A percentile compares a stretch with the other conserved stretches of the same genome.
Conservation (phyloP, 2,113 vertebrate species). For the Hypanus sabinus region DNA sequence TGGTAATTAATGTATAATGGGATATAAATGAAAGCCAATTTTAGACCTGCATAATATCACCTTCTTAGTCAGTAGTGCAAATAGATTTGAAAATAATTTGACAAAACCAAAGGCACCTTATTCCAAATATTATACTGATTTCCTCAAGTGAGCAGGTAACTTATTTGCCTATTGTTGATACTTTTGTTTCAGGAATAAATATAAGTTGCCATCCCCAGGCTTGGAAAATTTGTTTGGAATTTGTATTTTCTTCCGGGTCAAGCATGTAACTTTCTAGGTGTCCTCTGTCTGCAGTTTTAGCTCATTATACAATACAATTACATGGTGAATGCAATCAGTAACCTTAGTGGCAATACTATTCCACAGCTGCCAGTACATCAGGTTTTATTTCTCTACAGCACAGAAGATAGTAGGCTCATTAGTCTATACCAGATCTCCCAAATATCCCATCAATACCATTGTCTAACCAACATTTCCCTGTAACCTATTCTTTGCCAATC, state of each 20-base stretch:
- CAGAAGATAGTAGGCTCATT: no score
- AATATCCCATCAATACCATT: no score
- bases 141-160: not conserved
- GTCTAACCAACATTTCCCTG: no score
- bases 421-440: no score
- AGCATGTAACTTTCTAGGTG: not conserved
- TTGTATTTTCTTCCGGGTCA: not conserved
- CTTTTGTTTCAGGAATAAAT: not conserved
- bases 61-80: not conserved
- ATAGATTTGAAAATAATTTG: not conserved
- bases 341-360: not conserved
- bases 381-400: no score
- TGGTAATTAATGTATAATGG: conserved; percentile 22
- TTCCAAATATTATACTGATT: not conserved
- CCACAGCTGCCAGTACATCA: not conserved
- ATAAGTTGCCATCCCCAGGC: not conserved
- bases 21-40: not conserved
- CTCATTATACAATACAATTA: not conserved
- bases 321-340: not conserved
- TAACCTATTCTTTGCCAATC: no score
- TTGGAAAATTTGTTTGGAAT: not conserved
- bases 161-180: not conserved
- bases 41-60: not conserved
- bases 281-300: not conserved
- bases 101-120: not conserved